Percentiles rank a stretch among this genome's conserved stretches.
These are phyloP conservation scores for Heteronetta atricapilla DNA, from an alignment of 2,113 vertebrate species.

Conservation along the genomic window DNA sequence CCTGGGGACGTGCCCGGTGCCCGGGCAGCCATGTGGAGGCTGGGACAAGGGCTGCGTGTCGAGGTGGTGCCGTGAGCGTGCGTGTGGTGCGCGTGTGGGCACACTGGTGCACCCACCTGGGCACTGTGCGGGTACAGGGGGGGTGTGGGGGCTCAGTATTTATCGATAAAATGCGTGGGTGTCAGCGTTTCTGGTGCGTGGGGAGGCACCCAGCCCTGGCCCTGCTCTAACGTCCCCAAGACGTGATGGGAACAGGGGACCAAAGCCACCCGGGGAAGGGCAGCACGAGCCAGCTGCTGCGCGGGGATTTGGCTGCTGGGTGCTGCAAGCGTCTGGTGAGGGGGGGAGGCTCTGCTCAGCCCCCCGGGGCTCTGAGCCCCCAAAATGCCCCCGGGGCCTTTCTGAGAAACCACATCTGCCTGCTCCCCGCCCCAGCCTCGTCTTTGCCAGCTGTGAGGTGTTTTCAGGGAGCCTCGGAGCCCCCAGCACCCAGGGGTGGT, in stretches of 20 bases:
- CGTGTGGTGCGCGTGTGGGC: rapidly evolving
- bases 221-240: background rate
- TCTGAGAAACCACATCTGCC: no score
- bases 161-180: rapidly evolving
- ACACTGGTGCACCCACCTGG: rapidly evolving
- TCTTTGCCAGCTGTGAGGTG: no score
- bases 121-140: rapidly evolving
- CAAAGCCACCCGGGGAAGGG: background rate
- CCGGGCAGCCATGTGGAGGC: background rate
- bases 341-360: background rate
- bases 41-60: background rate
- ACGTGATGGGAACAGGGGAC: background rate
- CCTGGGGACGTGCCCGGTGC: rapidly evolving
- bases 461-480: no score
- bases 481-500: no score
- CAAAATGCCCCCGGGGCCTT: no score
- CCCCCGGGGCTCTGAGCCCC: background rate
- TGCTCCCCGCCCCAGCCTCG: no score
- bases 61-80: background rate
- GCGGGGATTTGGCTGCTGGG: background rate
- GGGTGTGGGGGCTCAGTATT: rapidly evolving
- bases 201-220: rapidly evolving
- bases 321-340: background rate
- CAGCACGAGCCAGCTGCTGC: background rate
- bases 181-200: background rate